phyloP scores from a whole-genome alignment of 2,113 vertebrate species.

The Toxostoma redivivum region DNA sequence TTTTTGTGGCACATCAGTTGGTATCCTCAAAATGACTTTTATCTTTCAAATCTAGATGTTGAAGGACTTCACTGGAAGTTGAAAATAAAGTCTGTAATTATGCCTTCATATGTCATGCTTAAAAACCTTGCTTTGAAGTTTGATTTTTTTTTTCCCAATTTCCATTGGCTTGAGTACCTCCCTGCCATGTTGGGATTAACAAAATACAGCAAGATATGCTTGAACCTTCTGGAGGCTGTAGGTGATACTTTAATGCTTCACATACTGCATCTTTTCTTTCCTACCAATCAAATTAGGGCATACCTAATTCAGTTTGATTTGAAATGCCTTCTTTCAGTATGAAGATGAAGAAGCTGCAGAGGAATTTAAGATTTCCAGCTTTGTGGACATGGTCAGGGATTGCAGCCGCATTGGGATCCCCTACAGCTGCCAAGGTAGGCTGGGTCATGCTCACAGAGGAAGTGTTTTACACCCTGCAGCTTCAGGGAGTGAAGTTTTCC shows the following conservation, averaged over 20 bases:
- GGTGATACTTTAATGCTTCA: not conserved
- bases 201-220: not conserved
- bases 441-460: accelerated
- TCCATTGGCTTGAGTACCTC: not conserved
- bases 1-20: not conserved
- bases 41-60: not conserved
- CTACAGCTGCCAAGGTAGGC: slow-evolving; percentile 87
- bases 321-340: slow-evolving; percentile 74
- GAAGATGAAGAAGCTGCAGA: slow-evolving; percentile 95
- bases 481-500: not conserved
- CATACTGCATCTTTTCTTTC: not conserved
- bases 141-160: not conserved
- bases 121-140: not conserved
- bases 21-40: not conserved
- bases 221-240: not conserved
- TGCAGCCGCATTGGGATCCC: slow-evolving; percentile 91
- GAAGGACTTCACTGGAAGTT: not conserved
- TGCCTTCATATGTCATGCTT: not conserved
- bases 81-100: not conserved
- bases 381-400: slow-evolving; percentile 94
- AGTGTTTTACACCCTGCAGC: not conserved
- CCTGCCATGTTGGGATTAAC: not conserved
- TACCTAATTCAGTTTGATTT: not conserved
- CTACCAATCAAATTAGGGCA: not conserved
- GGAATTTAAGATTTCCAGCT: slow-evolving; percentile 97